Evolutionary conservation across 2,113 vertebrate species (phyloP).

Genomic region (Alectura lathami): DNA sequence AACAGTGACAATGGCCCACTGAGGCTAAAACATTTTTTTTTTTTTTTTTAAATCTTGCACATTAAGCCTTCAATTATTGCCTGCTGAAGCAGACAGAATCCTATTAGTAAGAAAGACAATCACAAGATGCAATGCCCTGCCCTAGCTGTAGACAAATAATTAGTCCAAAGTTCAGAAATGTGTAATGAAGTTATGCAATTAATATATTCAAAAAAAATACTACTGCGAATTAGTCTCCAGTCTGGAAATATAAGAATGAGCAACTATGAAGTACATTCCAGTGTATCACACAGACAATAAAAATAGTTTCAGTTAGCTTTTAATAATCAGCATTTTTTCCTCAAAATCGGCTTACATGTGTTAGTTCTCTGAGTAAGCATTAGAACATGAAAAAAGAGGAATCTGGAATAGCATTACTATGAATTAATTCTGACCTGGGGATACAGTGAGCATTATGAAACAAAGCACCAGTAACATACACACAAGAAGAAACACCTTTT

Average conservation of each 20-base stretch:
- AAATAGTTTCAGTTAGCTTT: not conserved
- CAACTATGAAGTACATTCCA: slow-evolving; percentile 16
- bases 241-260: slow-evolving; percentile 28
- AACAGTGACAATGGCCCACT: slow-evolving; percentile 76
- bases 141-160: slow-evolving; percentile 87
- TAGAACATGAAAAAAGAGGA: not conserved
- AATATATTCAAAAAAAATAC: slow-evolving; percentile 65
- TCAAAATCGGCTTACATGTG: not conserved
- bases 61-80: slow-evolving; percentile 89
- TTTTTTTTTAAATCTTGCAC: slow-evolving; percentile 69
- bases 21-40: slow-evolving; percentile 80
- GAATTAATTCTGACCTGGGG: not conserved
- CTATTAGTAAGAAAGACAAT: slow-evolving; percentile 87
- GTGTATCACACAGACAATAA: not conserved
- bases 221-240: slow-evolving; percentile 46
- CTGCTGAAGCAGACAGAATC: slow-evolving; percentile 92
- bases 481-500: not conserved
- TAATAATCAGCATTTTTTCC: not conserved
- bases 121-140: slow-evolving; percentile 81
- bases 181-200: slow-evolving; percentile 79
- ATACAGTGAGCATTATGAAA: not conserved
- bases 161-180: slow-evolving; percentile 87
- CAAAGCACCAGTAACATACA: not conserved
- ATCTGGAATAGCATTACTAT: not conserved
- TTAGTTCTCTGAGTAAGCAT: not conserved